Percentiles rank a stretch among this genome's conserved stretches.
Evolutionary conservation across 1,140 invertebrate species (phyloP).

Genomic region (Drosophila oshimai): DNA sequence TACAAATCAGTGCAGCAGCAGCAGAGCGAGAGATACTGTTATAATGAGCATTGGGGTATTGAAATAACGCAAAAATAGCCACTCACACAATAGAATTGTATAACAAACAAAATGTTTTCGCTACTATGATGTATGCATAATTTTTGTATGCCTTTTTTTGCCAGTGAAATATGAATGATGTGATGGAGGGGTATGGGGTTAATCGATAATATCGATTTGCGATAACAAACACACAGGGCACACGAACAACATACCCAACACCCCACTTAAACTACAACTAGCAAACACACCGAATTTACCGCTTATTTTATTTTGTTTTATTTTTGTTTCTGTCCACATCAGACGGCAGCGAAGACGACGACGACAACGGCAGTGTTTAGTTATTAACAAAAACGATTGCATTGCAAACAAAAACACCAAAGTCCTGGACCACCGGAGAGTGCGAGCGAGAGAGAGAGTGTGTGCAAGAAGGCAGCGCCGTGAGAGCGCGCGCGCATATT

Average conservation of each 20-base stretch:
- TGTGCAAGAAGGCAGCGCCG: conserved; percentile 46
- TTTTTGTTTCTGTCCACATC: conserved; percentile 47
- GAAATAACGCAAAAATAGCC: conserved; percentile 36
- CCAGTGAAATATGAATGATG: conserved; percentile 19
- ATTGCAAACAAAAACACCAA: conserved; percentile 24
- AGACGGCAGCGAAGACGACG: conserved; percentile 38
- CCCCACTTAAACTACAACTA: conserved; percentile 1
- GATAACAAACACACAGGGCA: conserved; percentile 34
- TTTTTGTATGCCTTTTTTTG: background rate
- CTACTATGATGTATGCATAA: conserved; percentile 6
- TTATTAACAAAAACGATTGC: conserved; percentile 40
- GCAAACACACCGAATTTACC: conserved; percentile 32
- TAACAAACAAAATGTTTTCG: conserved; percentile 52
- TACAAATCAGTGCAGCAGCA: conserved; percentile 55
- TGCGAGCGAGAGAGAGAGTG: conserved; percentile 7
- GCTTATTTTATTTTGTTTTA: conserved; percentile 47
- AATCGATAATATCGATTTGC: conserved; percentile 71
- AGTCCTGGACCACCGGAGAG: conserved; percentile 29
- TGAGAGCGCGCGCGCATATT: conserved; percentile 56
- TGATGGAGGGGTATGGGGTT: conserved; percentile 29
- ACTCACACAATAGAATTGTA: conserved; percentile 53
- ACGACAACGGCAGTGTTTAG: conserved; percentile 43
- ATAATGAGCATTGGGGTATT: conserved; percentile 48
- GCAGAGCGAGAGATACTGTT: conserved; percentile 47
- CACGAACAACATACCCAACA: conserved; percentile 2